A percentile compares a stretch with the other conserved stretches of the same genome.
phyloP scores from a whole-genome alignment of 2,113 vertebrate species.

The Phalacrocorax brasilianus region DNA sequence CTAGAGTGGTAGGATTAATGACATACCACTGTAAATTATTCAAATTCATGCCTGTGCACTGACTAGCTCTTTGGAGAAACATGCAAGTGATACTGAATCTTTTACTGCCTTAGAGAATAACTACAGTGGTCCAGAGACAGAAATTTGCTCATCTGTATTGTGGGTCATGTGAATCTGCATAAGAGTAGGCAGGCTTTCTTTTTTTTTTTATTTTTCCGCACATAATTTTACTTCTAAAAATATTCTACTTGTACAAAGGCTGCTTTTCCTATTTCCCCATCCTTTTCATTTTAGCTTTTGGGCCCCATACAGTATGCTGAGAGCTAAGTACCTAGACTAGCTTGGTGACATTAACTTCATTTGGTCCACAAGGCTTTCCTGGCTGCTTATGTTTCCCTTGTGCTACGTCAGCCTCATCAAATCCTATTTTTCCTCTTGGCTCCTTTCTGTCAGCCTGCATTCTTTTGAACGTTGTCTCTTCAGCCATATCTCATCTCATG shows the following conservation, averaged over 20 bases:
- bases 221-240: neutral
- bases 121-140: neutral
- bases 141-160: neutral
- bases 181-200: neutral
- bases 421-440: conserved; percentile 19
- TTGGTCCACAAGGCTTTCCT: neutral
- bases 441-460: conserved; percentile 19
- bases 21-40: conserved; percentile 47
- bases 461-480: neutral
- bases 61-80: conserved; percentile 5
- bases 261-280: neutral
- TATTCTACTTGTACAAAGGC: neutral
- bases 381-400: neutral
- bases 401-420: neutral
- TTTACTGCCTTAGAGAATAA: neutral
- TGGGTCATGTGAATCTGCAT: neutral
- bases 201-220: neutral
- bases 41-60: conserved; percentile 4
- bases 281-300: neutral
- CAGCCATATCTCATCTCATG: neutral
- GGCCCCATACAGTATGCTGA: neutral
- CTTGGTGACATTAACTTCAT: neutral
- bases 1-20: conserved; percentile 33
- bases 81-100: neutral
- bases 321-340: neutral